Evolutionary conservation across 2,797 vertebrate genomes (phyloP).

Genomic region (Hippoglossus hippoglossus): DNA sequence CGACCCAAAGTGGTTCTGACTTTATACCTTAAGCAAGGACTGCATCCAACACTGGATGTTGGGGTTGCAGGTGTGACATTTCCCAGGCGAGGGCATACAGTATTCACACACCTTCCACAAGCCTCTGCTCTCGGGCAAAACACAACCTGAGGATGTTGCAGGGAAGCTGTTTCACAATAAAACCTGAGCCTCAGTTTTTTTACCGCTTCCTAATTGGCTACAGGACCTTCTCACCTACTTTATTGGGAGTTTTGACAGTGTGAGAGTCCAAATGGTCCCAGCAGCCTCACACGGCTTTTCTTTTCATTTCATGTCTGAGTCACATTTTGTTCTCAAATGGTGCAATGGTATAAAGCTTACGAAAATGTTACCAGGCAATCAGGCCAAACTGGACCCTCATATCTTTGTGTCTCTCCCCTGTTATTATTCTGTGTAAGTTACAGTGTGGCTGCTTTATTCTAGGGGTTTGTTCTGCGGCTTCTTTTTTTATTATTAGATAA

Average conservation of each 20-base stretch:
- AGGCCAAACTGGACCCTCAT: not conserved
- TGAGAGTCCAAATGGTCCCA: slow-evolving; percentile 51
- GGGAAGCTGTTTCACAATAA: slow-evolving; percentile 63
- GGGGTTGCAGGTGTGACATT: slow-evolving; percentile 69
- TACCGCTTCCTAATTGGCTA: slow-evolving; percentile 71
- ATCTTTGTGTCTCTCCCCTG: not conserved
- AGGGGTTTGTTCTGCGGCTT: not conserved
- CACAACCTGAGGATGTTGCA: slow-evolving; percentile 69
- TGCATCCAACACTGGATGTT: slow-evolving; percentile 67
- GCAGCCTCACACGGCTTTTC: slow-evolving; percentile 24
- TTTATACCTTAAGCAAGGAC: slow-evolving; percentile 69
- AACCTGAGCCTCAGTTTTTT: slow-evolving; percentile 60
- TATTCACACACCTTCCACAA: slow-evolving; percentile 74
- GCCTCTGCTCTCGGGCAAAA: slow-evolving; percentile 67
- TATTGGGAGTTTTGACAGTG: slow-evolving; percentile 71
- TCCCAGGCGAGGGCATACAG: slow-evolving; percentile 54
- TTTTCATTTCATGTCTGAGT: slow-evolving; percentile 18
- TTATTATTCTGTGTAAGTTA: not conserved
- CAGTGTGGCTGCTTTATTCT: not conserved
- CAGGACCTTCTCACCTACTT: slow-evolving; percentile 73
- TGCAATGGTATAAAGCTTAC: slow-evolving; percentile 6
- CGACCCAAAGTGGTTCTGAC: slow-evolving; percentile 69
- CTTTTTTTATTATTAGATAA: not conserved
- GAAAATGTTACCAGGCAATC: slow-evolving; percentile 13
- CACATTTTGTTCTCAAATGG: slow-evolving; percentile 30